These are phyloP conservation scores for Psilopsiagon aurifrons DNA, from an alignment of 2,113 vertebrate species.

Conservation along the genomic window DNA sequence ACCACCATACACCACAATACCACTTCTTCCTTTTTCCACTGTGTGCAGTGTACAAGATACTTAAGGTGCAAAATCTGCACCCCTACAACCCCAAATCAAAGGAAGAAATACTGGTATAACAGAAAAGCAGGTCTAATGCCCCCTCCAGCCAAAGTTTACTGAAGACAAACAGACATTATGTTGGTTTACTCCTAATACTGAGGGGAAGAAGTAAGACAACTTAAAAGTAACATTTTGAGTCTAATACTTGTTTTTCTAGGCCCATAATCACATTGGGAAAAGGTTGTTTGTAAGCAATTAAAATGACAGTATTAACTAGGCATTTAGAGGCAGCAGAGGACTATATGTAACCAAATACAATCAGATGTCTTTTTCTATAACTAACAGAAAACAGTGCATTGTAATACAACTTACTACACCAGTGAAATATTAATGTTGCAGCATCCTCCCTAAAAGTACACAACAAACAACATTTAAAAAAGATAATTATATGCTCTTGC, in stretches of 20 bases:
- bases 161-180: background rate
- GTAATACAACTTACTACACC: background rate
- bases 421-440: background rate
- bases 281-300: background rate
- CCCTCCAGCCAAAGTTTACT: background rate
- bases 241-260: background rate
- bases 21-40: background rate
- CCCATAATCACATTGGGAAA: background rate
- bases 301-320: background rate
- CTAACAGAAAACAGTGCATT: background rate
- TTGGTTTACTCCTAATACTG: background rate
- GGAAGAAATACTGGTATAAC: background rate
- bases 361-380: background rate
- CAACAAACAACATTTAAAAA: background rate
- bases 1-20: background rate
- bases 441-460: background rate
- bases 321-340: background rate
- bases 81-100: background rate
- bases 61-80: background rate
- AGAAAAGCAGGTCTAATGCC: background rate
- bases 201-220: background rate
- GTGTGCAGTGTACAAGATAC: background rate
- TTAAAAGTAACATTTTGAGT: background rate
- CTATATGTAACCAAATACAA: background rate
- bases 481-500: background rate